Conservation (phyloP, 1,140 invertebrate species). For the Drosophila lacertosa region DNA sequence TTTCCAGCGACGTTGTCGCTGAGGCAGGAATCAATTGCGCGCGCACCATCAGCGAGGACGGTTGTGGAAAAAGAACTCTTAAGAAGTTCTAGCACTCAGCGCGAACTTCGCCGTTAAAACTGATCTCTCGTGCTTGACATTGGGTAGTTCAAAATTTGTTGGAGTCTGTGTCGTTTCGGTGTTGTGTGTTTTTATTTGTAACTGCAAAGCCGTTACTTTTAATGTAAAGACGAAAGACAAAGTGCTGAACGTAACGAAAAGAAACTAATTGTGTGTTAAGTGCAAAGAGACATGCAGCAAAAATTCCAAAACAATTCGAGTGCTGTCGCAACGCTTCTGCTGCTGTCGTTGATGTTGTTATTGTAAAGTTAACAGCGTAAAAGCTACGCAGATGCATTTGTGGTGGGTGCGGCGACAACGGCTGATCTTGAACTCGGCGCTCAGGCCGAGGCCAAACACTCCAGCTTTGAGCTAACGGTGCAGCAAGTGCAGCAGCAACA, state of each 20-base stretch:
- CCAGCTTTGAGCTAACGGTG: slow-evolving; percentile 60
- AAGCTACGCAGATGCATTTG: slow-evolving; percentile 29
- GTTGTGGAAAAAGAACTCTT: slow-evolving; percentile 53
- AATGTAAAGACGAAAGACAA: slow-evolving; percentile 43
- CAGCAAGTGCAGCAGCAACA: slow-evolving; percentile 70
- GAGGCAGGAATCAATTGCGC: slow-evolving; percentile 71
- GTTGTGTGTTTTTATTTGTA: slow-evolving; percentile 64
- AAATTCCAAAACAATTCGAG: slow-evolving; percentile 66
- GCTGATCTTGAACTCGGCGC: slow-evolving; percentile 71
- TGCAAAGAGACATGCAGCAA: slow-evolving; percentile 67
- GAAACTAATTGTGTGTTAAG: slow-evolving; percentile 63
- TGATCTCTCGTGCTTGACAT: slow-evolving; percentile 26
- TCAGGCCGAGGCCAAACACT: slow-evolving; percentile 45
- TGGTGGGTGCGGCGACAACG: slow-evolving; percentile 60
- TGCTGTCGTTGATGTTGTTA: slow-evolving; percentile 9
- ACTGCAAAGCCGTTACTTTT: slow-evolving; percentile 61
- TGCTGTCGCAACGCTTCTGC: slow-evolving; percentile 14
- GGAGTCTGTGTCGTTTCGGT: slow-evolving; percentile 40
- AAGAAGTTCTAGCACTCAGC: slow-evolving; percentile 13
- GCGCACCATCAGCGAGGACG: slow-evolving; percentile 67
- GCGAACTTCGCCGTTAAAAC: slow-evolving; percentile 26
- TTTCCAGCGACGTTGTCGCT: slow-evolving; percentile 62
- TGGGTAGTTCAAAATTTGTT: slow-evolving; percentile 20
- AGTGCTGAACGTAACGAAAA: slow-evolving; percentile 42
- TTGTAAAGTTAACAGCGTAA: slow-evolving; percentile 29